Conservation (phyloP, 2,797 vertebrate species). For the Eremophila alpestris region DNA sequence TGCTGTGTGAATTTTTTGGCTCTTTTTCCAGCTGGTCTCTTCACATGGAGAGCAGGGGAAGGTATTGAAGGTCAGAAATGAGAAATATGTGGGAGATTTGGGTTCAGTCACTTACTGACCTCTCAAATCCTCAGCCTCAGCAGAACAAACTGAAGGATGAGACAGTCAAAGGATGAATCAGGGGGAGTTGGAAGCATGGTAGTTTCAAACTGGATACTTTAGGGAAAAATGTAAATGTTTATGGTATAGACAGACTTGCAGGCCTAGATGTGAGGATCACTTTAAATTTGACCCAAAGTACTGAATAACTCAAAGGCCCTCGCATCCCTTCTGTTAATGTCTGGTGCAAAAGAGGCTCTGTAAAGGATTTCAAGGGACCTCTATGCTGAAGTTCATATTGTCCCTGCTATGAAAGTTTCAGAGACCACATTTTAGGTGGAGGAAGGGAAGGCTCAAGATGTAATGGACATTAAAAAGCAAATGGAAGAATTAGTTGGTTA, state of each 20-base stretch:
- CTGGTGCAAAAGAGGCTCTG: background rate
- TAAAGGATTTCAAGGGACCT: background rate
- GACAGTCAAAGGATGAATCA: background rate
- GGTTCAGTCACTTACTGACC: background rate
- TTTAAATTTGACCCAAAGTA: background rate
- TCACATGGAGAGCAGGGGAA: background rate
- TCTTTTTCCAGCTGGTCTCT: background rate
- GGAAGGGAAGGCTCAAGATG: background rate
- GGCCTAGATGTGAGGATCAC: background rate
- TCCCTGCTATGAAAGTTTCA: background rate
- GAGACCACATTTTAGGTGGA: background rate
- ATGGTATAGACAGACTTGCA: background rate
- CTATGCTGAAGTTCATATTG: background rate
- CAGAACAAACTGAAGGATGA: background rate
- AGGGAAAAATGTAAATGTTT: background rate
- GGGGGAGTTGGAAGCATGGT: background rate
- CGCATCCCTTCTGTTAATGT: background rate
- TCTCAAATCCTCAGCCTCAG: background rate
- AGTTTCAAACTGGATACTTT: background rate
- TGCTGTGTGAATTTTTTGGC: background rate
- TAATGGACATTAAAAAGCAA: background rate
- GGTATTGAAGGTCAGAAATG: background rate
- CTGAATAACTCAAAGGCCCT: background rate
- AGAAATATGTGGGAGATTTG: background rate
- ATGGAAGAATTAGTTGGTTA: background rate